Evolutionary conservation across 2,113 vertebrate species (phyloP), one percentile per base, ranked within the genome.

Genomic region (Setophaga petechia): DNA sequence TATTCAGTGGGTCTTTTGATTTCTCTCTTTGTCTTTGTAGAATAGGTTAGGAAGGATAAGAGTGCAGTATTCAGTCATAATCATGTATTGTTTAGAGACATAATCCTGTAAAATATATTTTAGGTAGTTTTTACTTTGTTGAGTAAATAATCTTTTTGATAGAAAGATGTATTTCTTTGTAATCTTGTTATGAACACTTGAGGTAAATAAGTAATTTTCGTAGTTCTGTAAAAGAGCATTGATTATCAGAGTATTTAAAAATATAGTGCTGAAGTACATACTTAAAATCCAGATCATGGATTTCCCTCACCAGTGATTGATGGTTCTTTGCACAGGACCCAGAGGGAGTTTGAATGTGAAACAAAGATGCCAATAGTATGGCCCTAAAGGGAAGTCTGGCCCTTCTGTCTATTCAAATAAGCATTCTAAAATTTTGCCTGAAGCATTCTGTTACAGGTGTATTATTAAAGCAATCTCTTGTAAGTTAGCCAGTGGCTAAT

Each of bases 401-500:
- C 82, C 41, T 90, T 93, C 78, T 90, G 55, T 93, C 90, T 95
- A 80, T 93, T 94, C 82, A 84, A 73, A 96, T 95, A 63, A 95
- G 62, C 49, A 55, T 80, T 95, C 83, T 74, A 85, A 75, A 88
- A 88, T 90, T 33, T 80, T 90, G 94, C 91, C 93, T 33, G 54
- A 58, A 89, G 94, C 94, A 25, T 76, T 90, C 43, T 87, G 51
- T 93, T 95, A 55, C 44, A 86, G 79, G 61, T 91, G 41, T 89
- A 66, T 89, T 94, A 87, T 83, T 95, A 94, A 87, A 96, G 87
- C 74, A 37, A 52, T 23, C 41, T 83, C 88, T 88, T 91, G 78
- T 95, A 92, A 88, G 82, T 67, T 94, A 88, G 75, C 79, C 75
- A 88, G n/a, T 93, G 75, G 89, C 75, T 94, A 35, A 88, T 73